Conservation (phyloP, 2,797 vertebrate species). For the Hydrolagus colliei region DNA sequence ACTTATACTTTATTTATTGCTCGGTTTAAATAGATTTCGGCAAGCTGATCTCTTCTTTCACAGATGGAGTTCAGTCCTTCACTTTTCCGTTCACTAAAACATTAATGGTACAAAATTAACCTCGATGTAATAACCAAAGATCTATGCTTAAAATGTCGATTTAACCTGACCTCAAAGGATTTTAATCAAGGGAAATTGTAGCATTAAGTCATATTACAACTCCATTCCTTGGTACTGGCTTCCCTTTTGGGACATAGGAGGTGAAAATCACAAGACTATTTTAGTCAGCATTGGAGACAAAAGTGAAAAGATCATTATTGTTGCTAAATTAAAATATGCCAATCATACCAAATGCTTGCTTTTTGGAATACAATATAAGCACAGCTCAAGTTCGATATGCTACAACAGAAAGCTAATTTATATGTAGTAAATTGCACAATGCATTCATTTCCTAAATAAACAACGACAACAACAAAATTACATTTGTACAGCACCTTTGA, state of each 20-base stretch:
- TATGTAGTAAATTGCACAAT: too few relatives aligned
- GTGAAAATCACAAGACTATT: not conserved
- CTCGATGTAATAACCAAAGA: not conserved
- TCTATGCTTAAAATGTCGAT: not conserved
- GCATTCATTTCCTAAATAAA: too few relatives aligned
- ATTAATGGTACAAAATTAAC: not conserved
- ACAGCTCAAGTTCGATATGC: too few relatives aligned
- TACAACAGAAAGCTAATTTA: too few relatives aligned
- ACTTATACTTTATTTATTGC: not conserved
- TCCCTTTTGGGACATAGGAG: conserved; percentile 1
- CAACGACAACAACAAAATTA: too few relatives aligned
- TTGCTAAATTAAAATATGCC: too few relatives aligned
- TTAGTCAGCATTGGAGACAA: not conserved
- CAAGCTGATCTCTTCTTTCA: not conserved
- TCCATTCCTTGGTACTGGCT: conserved; percentile 5
- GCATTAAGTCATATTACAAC: not conserved
- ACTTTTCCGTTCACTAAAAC: not conserved
- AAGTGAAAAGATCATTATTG: too few relatives aligned
- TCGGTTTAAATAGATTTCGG: not conserved
- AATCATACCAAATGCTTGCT: too few relatives aligned
- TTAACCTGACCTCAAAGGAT: not conserved
- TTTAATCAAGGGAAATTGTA: conserved; percentile 1
- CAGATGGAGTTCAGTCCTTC: not conserved
- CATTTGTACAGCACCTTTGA: too few relatives aligned
- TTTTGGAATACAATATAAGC: too few relatives aligned